Conservation (phyloP, 2,888 invertebrate species). For the Pammene aurita region DNA sequence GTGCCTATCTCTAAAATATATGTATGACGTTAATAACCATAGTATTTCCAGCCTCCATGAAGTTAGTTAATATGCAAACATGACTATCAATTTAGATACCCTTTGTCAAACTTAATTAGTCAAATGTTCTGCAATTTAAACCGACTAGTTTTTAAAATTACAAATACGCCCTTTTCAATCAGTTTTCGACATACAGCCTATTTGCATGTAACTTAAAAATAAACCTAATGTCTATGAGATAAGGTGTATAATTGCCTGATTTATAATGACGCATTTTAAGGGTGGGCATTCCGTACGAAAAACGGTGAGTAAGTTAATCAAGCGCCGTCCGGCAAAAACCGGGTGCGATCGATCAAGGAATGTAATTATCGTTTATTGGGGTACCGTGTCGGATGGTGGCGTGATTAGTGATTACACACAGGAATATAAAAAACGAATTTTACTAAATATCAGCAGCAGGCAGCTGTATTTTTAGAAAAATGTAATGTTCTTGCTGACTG, state of each 20-base stretch:
- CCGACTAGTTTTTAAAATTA: background rate
- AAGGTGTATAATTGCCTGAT: background rate
- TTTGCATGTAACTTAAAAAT: too few relatives aligned
- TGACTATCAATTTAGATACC: background rate
- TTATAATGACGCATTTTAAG: background rate
- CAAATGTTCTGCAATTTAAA: background rate
- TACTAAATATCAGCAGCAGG: background rate
- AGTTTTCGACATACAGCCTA: too few relatives aligned
- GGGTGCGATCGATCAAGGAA: conserved; percentile 13
- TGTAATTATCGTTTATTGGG: conserved; percentile 15
- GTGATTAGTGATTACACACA: too few relatives aligned
- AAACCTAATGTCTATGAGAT: too few relatives aligned
- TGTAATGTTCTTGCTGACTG: too few relatives aligned
- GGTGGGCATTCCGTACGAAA: background rate
- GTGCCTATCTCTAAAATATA: too few relatives aligned
- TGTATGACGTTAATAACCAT: too few relatives aligned
- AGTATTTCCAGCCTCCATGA: too few relatives aligned
- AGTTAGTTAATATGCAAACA: background rate
- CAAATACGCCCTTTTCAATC: conserved; percentile 3
- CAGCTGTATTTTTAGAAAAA: too few relatives aligned
- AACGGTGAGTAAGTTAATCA: conserved; percentile 15
- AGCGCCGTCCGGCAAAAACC: conserved; percentile 21
- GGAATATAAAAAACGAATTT: too few relatives aligned
- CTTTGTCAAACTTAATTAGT: background rate
- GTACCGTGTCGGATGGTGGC: background rate